These are phyloP conservation scores for Thamnophis sirtalis DNA, from an alignment of 2,113 vertebrate genomes.

Conservation along the genomic window DNA sequence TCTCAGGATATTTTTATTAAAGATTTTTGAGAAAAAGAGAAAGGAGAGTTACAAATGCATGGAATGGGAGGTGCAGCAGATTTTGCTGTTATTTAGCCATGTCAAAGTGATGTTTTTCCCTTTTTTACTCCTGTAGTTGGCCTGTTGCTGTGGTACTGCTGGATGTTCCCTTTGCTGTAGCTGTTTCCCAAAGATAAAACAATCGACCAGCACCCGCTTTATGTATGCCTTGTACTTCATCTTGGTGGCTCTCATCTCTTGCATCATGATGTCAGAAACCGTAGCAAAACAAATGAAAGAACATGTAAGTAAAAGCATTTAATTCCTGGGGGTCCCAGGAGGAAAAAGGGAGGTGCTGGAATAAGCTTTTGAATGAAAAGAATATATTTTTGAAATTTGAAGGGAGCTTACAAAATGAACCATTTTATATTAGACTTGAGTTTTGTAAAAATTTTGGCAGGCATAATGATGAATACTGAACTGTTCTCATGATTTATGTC, in stretches of 20 bases:
- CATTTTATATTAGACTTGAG: slow-evolving; percentile 7
- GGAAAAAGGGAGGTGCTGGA: neutral
- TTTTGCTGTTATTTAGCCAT: neutral
- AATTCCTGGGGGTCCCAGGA: neutral
- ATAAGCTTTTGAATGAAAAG: neutral
- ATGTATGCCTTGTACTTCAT: slow-evolving; percentile 96
- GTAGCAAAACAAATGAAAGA: slow-evolving; percentile 75
- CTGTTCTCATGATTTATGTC: neutral
- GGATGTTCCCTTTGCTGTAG: slow-evolving; percentile 89
- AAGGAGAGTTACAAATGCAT: neutral
- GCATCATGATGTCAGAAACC: slow-evolving; percentile 91
- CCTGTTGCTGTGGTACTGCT: slow-evolving; percentile 89
- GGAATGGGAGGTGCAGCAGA: neutral
- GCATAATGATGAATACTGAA: slow-evolving; percentile 33
- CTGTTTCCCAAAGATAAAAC: slow-evolving; percentile 92
- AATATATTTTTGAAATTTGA: neutral
- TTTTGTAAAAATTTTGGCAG: slow-evolving; percentile 49
- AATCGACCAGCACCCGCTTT: slow-evolving; percentile 90
- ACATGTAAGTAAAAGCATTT: slow-evolving; percentile 72
- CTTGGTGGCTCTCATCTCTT: slow-evolving; percentile 84
- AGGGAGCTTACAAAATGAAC: neutral
- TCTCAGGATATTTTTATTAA: neutral
- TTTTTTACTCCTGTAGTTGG: slow-evolving; percentile 77
- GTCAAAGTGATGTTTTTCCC: slow-evolving; percentile 16
- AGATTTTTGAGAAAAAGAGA: neutral